These are phyloP conservation scores for Neodiprion virginianus DNA, from an alignment of 1,140 invertebrate genomes.

Conservation along the genomic window DNA sequence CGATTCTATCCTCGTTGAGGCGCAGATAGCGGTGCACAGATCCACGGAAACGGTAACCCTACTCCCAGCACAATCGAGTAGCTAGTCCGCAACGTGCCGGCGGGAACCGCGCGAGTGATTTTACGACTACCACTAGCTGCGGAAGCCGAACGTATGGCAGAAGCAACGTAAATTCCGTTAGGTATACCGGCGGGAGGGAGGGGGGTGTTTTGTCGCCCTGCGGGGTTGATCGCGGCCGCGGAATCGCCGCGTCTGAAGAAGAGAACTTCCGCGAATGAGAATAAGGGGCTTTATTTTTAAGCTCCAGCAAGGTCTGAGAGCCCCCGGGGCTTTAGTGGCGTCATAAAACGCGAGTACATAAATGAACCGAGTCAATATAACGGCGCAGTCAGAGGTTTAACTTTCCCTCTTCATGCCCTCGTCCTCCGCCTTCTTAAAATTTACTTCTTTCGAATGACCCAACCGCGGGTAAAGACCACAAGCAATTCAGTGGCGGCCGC, in stretches of 20 bases:
- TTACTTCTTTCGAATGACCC: no score
- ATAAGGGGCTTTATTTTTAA: conserved; percentile 46
- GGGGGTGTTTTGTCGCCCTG: no score
- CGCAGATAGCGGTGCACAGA: background rate
- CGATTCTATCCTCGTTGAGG: background rate
- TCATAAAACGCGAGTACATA: conserved; percentile 58
- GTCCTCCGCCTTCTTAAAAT: no score
- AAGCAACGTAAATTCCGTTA: no score
- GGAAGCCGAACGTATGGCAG: no score
- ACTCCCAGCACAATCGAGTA: background rate
- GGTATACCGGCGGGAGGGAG: no score
- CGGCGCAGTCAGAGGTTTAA: background rate
- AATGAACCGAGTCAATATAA: conserved; percentile 58
- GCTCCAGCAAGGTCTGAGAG: conserved; percentile 27
- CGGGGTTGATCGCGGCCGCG: no score
- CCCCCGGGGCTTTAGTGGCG: conserved; percentile 50
- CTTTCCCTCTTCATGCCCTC: background rate
- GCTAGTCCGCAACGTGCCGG: background rate
- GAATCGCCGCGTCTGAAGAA: no score
- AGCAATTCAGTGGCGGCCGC: background rate
- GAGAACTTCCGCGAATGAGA: background rate
- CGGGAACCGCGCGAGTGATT: background rate
- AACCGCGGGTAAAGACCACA: background rate
- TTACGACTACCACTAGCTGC: background rate
- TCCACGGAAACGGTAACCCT: background rate